These are phyloP conservation scores for Gonatopus flavifemur DNA, from an alignment of 1,140 invertebrate species.

Conservation along the genomic window DNA sequence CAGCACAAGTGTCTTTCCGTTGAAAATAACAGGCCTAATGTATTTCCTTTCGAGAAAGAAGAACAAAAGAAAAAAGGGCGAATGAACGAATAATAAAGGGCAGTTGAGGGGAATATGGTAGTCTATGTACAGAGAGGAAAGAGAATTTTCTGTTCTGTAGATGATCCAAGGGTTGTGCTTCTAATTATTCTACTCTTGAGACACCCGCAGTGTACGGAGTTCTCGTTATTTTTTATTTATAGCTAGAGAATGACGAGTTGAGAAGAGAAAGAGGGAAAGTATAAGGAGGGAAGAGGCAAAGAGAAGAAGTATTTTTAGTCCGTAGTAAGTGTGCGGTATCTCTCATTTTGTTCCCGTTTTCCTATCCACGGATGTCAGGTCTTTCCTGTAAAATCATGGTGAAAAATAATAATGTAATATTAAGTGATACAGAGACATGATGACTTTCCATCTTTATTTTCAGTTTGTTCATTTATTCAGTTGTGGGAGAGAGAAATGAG, in stretches of 20 bases:
- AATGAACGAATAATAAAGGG: neutral
- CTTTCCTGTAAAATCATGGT: too few species aligned
- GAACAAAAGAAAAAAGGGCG: neutral
- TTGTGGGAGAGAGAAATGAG: too few species aligned
- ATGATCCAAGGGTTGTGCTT: slow-evolving; percentile 17
- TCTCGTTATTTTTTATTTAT: slow-evolving; percentile 34
- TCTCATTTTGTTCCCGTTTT: slow-evolving; percentile 30
- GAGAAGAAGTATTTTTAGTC: slow-evolving; percentile 26
- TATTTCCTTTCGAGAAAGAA: too few species aligned
- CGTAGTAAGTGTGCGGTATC: slow-evolving; percentile 18
- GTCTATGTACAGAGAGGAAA: too few species aligned
- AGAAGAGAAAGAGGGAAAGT: slow-evolving; percentile 11
- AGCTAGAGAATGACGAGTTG: slow-evolving; percentile 20
- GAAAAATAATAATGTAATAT: too few species aligned
- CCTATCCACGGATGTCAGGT: slow-evolving; percentile 16
- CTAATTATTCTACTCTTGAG: slow-evolving; percentile 35
- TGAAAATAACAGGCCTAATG: too few species aligned
- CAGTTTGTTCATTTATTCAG: too few species aligned
- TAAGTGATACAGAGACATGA: too few species aligned
- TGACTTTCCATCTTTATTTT: too few species aligned
- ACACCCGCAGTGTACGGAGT: slow-evolving; percentile 21
- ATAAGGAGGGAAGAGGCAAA: slow-evolving; percentile 14
- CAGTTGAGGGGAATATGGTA: too few species aligned
- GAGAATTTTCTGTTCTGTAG: slow-evolving; percentile 15
- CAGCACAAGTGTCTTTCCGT: too few species aligned